Percentiles rank a stretch among this genome's conserved stretches.
Evolutionary conservation across 2,797 vertebrate genomes (phyloP).

Genomic region (Rhabdomys pumilio): DNA sequence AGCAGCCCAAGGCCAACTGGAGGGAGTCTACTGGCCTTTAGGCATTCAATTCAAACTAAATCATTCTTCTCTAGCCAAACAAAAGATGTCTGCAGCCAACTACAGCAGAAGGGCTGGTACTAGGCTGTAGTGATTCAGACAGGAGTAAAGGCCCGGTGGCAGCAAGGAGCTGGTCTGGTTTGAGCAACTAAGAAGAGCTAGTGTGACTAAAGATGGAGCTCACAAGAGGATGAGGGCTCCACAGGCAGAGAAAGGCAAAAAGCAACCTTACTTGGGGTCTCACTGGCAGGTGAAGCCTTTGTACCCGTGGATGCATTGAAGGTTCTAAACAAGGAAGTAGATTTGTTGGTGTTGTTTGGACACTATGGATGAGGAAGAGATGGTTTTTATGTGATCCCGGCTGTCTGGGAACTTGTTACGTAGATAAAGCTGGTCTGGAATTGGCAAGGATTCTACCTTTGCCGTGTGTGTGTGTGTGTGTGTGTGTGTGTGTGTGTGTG

Average conservation of each 20-base stretch:
- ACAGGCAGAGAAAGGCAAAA: not conserved
- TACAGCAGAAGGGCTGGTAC: conserved; percentile 61
- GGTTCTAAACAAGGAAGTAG: not conserved
- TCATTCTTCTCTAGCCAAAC: conserved; percentile 48
- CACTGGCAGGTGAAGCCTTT: not conserved
- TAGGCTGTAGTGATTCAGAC: not conserved
- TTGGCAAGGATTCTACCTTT: not conserved
- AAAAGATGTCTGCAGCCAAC: conserved; percentile 56
- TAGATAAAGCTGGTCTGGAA: not conserved
- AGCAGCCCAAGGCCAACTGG: not conserved
- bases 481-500: no score
- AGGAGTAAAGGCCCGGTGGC: conserved; percentile 49
- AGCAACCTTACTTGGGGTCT: not conserved
- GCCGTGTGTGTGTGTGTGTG: no score
- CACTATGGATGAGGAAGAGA: not conserved
- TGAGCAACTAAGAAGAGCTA: not conserved
- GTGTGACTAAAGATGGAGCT: not conserved
- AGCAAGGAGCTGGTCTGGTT: conserved; percentile 22
- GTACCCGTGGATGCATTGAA: not conserved
- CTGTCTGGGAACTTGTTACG: not conserved
- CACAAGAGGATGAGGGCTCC: not conserved
- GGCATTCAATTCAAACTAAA: conserved; percentile 14
- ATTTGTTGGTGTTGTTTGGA: not conserved
- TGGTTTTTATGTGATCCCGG: not conserved
- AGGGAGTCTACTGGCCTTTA: not conserved